A percentile compares a stretch with the other conserved stretches of the same genome.
phyloP scores from a whole-genome alignment of 2,888 invertebrate species.

The Matsumyia berberina region DNA sequence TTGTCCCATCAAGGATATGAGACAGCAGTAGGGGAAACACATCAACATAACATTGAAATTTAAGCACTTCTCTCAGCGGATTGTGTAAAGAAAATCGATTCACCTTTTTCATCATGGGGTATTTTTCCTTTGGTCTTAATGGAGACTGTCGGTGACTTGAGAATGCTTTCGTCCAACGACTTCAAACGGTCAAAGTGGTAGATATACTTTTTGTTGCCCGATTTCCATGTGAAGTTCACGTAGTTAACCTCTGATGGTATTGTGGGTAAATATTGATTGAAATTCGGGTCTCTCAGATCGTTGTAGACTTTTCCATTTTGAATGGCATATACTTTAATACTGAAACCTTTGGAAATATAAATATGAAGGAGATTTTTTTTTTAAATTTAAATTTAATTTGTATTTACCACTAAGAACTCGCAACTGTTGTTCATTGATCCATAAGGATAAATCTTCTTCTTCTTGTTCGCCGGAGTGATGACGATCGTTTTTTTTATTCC shows the following conservation, averaged over 20 bases:
- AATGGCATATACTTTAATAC: constrained; percentile 95
- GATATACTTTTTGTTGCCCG: constrained; percentile 91
- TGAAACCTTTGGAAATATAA: constrained; percentile 88
- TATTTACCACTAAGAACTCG: constrained; percentile 94
- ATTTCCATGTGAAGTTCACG: constrained; percentile 96
- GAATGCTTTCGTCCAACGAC: constrained; percentile 92
- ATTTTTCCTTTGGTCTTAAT: constrained; percentile 94
- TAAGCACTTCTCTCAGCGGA: background rate
- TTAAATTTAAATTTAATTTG: background rate
- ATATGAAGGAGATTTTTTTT: no score
- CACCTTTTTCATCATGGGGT: constrained; percentile 94
- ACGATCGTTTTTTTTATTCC: constrained; percentile 78
- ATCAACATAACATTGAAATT: constrained; percentile 27
- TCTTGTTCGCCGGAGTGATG: constrained; percentile 78
- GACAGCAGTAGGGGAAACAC: constrained; percentile 20
- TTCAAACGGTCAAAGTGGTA: constrained; percentile 95
- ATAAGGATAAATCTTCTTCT: constrained; percentile 89
- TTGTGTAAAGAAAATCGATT: constrained; percentile 71
- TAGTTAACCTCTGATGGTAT: constrained; percentile 96
- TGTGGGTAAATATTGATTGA: constrained; percentile 94
- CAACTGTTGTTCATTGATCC: constrained; percentile 96
- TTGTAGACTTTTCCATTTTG: constrained; percentile 93
- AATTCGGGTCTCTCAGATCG: constrained; percentile 94
- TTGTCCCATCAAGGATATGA: constrained; percentile 79
- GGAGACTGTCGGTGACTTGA: constrained; percentile 94